Conservation (phyloP, 2,888 invertebrate species). For the Biston betularia region DNA sequence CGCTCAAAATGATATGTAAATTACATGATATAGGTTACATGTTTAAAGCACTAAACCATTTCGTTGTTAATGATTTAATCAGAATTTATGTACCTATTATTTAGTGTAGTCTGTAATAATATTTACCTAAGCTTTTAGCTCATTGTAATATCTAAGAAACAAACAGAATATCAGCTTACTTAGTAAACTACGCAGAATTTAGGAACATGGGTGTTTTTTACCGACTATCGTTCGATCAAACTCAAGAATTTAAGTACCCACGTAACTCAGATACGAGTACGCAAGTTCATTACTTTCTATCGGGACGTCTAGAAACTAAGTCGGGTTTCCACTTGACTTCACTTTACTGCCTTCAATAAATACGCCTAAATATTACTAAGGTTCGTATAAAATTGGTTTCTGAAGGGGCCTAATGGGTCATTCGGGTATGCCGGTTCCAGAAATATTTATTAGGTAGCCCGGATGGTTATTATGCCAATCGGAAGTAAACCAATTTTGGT, state of each 20-base stretch:
- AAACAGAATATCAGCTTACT: background rate
- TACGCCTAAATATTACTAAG: conserved; percentile 45
- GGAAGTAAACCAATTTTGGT: conserved; percentile 35
- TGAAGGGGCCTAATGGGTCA: conserved; percentile 42
- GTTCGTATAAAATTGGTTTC: conserved; percentile 44
- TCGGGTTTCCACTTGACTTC: conserved; percentile 39
- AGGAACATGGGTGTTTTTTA: conserved; percentile 1
- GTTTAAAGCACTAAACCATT: too few species aligned
- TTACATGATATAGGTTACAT: too few species aligned
- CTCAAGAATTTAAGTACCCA: conserved; percentile 37
- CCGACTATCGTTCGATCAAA: conserved; percentile 47
- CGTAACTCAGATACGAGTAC: conserved; percentile 45
- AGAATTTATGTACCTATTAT: background rate
- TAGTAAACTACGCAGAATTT: background rate
- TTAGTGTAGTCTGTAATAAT: background rate
- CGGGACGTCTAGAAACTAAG: conserved; percentile 32
- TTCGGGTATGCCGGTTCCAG: conserved; percentile 38
- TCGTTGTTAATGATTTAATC: background rate
- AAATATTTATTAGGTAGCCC: conserved; percentile 39
- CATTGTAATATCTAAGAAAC: background rate
- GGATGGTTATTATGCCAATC: conserved; percentile 30
- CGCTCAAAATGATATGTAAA: too few species aligned
- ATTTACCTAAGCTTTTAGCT: background rate
- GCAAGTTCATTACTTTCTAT: conserved; percentile 51
- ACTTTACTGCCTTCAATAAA: conserved; percentile 44